Evolutionary conservation across 2,113 vertebrate species (phyloP).

Genomic region (Thalassoma bifasciatum): DNA sequence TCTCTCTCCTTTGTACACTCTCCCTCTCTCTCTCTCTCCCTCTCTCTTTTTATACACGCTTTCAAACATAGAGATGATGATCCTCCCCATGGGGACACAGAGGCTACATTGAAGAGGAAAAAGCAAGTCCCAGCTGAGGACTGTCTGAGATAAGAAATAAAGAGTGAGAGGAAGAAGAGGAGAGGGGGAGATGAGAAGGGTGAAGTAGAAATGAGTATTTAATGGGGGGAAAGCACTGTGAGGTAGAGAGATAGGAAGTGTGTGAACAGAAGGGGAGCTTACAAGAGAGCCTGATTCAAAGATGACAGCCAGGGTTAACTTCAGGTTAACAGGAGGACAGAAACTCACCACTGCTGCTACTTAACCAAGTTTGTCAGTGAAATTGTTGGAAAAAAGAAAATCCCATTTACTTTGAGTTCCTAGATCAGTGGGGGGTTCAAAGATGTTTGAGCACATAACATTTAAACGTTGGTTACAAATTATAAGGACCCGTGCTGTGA

Average conservation of each 20-base stretch:
- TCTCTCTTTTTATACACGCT: slow-evolving; percentile 11
- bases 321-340: slow-evolving; percentile 2
- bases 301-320: slow-evolving; percentile 30
- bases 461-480: slow-evolving; percentile 20
- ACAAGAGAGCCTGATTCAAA: slow-evolving; percentile 31
- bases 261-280: slow-evolving; percentile 22
- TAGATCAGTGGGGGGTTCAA: background rate
- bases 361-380: slow-evolving; percentile 13
- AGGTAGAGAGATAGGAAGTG: slow-evolving; percentile 27
- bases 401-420: background rate
- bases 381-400: background rate
- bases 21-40: background rate
- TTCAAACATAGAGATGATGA: slow-evolving; percentile 30
- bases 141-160: slow-evolving; percentile 42
- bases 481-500: background rate
- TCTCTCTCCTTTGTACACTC: background rate
- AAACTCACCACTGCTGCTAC: slow-evolving; percentile 3
- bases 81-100: slow-evolving; percentile 41
- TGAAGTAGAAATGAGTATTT: slow-evolving; percentile 52
- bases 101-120: slow-evolving; percentile 48
- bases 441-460: background rate
- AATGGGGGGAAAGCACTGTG: slow-evolving; percentile 39
- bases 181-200: background rate
- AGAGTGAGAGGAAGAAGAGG: background rate
- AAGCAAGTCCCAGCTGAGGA: slow-evolving; percentile 61